Base-by-base conservation (phyloP, 2,797 vertebrate genomes). In the Orestias chungarensis region DNA sequence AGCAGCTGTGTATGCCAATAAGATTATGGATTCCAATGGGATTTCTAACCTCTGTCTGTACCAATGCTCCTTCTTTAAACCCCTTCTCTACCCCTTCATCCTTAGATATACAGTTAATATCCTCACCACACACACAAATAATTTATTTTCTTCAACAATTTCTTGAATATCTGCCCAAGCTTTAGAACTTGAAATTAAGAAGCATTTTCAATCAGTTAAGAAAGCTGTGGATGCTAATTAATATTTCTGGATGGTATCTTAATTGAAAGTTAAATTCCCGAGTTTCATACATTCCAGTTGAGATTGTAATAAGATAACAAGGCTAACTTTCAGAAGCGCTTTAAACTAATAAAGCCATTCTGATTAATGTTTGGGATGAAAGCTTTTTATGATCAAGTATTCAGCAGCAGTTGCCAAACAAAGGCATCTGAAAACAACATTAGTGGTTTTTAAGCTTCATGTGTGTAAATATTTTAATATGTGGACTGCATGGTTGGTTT, bases 41-140 rank as follows among this genome's bases (percentile, higher is more conserved):
- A 74, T 88, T 88, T 75, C 73, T 83, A 74, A 86, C 86, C 79
- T 82, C 68, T 68, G 47, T 71, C 55, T 86, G 85, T 84, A 49
- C 23, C n/a, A n/a, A 0, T 71, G 69, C 52, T 75, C 78, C 59
- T 50, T 66, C 71, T 76, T 49, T 88, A 89, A 87, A 68, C 79
- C 70, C 75, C 71, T 70, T 71, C 87, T 78, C 74, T 86, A 75
- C 71, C 27, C 49, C 66, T 75, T 81, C 73, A 72, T 76, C 71
- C 50, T 42, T 62, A 74, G 79, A 78, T 33, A 55, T 49, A 57
- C 52, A 73, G 43, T 62, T 73, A 52, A 54, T 27, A 50, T 74
- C 72, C 57, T 75, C 18, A 61, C 33, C 29, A 33, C 61, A 59
- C 1, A 3, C 55, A 73, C 75, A 44, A 61, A 77, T 69, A 49